A percentile compares a stretch with the other conserved stretches of the same genome.
phyloP scores from a whole-genome alignment of 2,888 invertebrate genomes.

The Nemotelus nigrinus region DNA sequence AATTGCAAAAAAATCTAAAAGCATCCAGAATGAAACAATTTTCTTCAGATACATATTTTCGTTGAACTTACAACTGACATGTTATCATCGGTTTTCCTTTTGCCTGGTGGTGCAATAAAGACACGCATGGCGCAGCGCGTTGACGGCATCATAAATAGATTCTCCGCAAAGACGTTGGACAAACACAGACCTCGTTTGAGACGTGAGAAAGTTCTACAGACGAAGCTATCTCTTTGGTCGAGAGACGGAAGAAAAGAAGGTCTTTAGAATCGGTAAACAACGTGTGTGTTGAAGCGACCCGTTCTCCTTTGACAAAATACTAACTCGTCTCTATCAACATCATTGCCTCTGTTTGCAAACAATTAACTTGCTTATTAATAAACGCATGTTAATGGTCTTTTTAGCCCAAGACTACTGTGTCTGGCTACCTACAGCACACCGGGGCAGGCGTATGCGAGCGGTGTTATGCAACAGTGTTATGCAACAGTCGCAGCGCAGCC shows the following conservation, averaged over 20 bases:
- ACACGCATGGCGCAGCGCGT: neutral
- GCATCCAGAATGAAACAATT: neutral
- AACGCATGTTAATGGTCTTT: slow-evolving; percentile 42
- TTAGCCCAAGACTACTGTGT: neutral
- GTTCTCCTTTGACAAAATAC: slow-evolving; percentile 36
- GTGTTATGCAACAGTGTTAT: neutral
- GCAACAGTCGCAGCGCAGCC: neutral
- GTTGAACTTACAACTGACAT: neutral
- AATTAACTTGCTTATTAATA: slow-evolving; percentile 42
- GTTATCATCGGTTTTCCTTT: slow-evolving; percentile 20
- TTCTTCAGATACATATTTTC: neutral
- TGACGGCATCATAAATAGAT: neutral
- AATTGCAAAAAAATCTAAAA: neutral
- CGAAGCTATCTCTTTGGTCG: slow-evolving; percentile 4
- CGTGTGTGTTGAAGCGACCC: slow-evolving; percentile 26
- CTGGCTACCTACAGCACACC: neutral
- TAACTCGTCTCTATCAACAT: slow-evolving; percentile 32
- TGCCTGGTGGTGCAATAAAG: neutral
- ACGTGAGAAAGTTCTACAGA: slow-evolving; percentile 40
- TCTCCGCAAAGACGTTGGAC: neutral
- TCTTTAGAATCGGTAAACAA: slow-evolving; percentile 37
- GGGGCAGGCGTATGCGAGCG: neutral
- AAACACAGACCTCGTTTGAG: slow-evolving; percentile 20
- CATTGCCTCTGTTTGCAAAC: slow-evolving; percentile 37
- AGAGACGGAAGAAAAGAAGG: neutral